These are phyloP conservation scores for Anas bernieri DNA, from an alignment of 2,797 vertebrate genomes.

Conservation along the genomic window DNA sequence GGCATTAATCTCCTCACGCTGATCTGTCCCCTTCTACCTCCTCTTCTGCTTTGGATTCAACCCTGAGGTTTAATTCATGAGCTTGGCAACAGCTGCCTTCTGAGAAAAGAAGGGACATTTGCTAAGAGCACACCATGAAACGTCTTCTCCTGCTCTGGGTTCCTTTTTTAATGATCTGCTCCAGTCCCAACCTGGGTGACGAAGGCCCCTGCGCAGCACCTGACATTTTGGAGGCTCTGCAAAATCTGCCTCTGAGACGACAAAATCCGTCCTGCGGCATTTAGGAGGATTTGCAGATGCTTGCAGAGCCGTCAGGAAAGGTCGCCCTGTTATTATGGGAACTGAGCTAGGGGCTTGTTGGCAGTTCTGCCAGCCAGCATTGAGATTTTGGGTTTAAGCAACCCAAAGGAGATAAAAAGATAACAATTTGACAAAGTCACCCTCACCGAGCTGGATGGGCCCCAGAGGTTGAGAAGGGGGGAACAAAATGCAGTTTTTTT, in stretches of 20 bases:
- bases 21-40: not conserved
- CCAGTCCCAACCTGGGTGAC: rapidly evolving
- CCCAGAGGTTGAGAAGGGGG: too few species aligned
- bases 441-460: not conserved
- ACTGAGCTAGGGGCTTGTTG: not conserved
- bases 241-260: not conserved
- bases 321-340: not conserved
- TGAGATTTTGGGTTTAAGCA: not conserved
- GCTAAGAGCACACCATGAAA: not conserved
- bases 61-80: not conserved
- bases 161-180: not conserved
- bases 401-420: not conserved
- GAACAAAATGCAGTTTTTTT: not conserved
- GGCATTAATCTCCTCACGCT: not conserved
- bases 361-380: not conserved
- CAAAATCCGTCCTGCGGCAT: not conserved
- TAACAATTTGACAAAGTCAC: not conserved
- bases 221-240: conserved; percentile 24
- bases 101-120: not conserved
- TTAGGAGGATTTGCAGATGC: not conserved
- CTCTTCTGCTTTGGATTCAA: not conserved
- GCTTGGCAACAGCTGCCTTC: not conserved
- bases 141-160: not conserved
- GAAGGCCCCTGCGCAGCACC: not conserved
- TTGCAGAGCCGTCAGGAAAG: not conserved